Conservation (phyloP, 2,888 invertebrate genomes). For the Xestia sexstrigata region DNA sequence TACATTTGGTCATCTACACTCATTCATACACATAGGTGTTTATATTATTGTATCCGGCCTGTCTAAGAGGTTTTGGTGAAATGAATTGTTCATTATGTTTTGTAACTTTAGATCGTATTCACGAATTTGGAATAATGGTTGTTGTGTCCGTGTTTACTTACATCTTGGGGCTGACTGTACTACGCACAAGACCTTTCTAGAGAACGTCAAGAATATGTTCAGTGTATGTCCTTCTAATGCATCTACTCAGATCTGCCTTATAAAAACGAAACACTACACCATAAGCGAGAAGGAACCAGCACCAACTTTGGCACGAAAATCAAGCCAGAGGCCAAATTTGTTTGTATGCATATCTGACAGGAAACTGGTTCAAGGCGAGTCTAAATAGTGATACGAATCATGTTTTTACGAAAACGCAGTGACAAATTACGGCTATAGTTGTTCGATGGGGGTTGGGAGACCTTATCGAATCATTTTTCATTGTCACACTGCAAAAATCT, state of each 20-base stretch:
- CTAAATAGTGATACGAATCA: slow-evolving; percentile 56
- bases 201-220: not conserved
- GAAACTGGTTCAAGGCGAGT: slow-evolving; percentile 62
- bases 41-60: too few relatives aligned
- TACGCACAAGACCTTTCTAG: not conserved
- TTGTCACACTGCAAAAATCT: slow-evolving; percentile 38
- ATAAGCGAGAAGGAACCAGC: not conserved
- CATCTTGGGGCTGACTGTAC: not conserved
- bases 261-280: not conserved
- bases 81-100: too few relatives aligned
- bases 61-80: too few relatives aligned
- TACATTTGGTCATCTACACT: not conserved
- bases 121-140: too few relatives aligned
- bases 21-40: not conserved
- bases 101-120: too few relatives aligned
- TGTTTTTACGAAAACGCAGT: slow-evolving; percentile 47
- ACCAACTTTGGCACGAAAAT: slow-evolving; percentile 33
- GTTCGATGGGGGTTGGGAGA: slow-evolving; percentile 26
- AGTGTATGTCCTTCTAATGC: not conserved
- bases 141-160: too few relatives aligned
- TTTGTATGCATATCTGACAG: slow-evolving; percentile 46
- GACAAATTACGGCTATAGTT: slow-evolving; percentile 48
- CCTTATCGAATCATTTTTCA: slow-evolving; percentile 55
- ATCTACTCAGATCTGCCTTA: not conserved
- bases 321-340: slow-evolving; percentile 19